These are phyloP conservation scores for Erannis defoliaria DNA, from an alignment of 2,888 invertebrate genomes.

Conservation along the genomic window DNA sequence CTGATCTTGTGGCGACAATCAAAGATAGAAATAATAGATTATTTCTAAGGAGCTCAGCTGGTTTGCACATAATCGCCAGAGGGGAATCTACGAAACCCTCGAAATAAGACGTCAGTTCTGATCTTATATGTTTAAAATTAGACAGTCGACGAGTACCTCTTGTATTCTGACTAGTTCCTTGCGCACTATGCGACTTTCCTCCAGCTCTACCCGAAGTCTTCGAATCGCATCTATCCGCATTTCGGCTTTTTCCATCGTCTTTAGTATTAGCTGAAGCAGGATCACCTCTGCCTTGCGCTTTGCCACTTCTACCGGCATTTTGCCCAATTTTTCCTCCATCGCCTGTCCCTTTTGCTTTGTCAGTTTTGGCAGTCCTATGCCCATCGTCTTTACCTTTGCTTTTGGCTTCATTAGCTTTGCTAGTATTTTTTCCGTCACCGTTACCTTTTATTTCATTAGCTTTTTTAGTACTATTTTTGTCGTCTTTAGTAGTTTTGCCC, in stretches of 20 bases:
- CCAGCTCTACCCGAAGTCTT: not conserved
- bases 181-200: constrained; percentile 6
- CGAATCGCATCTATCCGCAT: not conserved
- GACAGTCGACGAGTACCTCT: not conserved
- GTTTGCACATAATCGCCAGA: no score
- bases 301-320: not conserved
- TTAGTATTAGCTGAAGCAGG: constrained; percentile 1
- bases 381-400: not conserved
- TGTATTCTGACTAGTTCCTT: not conserved
- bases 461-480: not conserved
- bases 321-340: not conserved
- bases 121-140: not conserved
- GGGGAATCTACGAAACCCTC: no score
- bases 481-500: not conserved
- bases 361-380: not conserved
- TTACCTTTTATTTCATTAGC: not conserved
- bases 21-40: no score
- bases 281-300: not conserved
- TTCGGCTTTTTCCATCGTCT: not conserved
- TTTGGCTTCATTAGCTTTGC: not conserved
- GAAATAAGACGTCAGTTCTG: no score
- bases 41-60: no score
- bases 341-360: not conserved
- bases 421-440: not conserved
- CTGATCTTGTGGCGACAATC: no score